Evolutionary conservation across 2,113 vertebrate genomes (phyloP).

Genomic region (Tychaedon coryphoeus): DNA sequence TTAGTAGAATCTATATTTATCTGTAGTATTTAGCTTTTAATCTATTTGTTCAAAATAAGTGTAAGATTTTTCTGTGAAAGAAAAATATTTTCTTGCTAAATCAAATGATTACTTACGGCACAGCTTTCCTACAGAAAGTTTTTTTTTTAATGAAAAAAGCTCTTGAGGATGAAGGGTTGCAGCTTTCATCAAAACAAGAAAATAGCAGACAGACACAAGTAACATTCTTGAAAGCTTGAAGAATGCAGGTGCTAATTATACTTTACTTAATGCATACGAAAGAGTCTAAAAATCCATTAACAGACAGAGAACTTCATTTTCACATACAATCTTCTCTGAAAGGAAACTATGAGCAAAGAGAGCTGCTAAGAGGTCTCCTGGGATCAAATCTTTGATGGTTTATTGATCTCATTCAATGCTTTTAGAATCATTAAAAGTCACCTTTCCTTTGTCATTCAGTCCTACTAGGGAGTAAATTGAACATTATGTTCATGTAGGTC

Average conservation of each 20-base stretch:
- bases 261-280: slow-evolving; percentile 22
- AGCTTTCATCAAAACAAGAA: slow-evolving; percentile 31
- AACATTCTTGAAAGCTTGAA: slow-evolving; percentile 33
- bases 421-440: slow-evolving; percentile 68
- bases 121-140: background rate
- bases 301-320: slow-evolving; percentile 61
- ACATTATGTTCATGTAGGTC: slow-evolving; percentile 54
- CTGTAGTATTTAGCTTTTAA: background rate
- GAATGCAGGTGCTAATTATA: slow-evolving; percentile 50
- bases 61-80: background rate
- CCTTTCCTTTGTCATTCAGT: slow-evolving; percentile 65
- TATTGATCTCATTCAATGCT: slow-evolving; percentile 68
- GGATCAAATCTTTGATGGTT: slow-evolving; percentile 61
- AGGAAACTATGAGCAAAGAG: slow-evolving; percentile 33
- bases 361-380: slow-evolving; percentile 50
- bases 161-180: background rate
- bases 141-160: background rate
- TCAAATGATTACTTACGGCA: background rate
- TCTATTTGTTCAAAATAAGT: background rate
- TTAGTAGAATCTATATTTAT: background rate
- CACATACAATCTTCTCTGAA: slow-evolving; percentile 19
- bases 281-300: slow-evolving; percentile 42
- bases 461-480: slow-evolving; percentile 58
- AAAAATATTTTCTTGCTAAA: background rate
- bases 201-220: slow-evolving; percentile 15